A percentile compares a stretch with the other conserved stretches of the same genome.
Evolutionary conservation across 2,888 invertebrate genomes (phyloP).

Genomic region (Leucophenga montana): DNA sequence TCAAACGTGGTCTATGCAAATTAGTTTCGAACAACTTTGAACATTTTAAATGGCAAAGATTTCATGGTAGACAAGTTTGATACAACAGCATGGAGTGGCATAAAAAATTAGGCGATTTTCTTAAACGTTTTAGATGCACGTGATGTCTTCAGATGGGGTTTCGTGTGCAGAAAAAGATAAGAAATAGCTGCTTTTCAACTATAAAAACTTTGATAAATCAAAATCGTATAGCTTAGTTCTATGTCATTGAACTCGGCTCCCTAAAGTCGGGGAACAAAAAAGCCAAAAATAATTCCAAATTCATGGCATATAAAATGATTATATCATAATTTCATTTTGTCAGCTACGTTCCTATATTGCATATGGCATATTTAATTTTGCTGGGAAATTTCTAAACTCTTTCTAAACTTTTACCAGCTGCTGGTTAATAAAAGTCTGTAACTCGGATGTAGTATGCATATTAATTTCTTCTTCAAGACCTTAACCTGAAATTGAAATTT

Average conservation of each 20-base stretch:
- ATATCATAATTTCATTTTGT: conserved; percentile 18
- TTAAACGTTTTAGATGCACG: not conserved
- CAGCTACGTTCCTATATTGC: too few species aligned
- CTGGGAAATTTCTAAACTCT: not conserved
- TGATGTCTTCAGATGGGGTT: not conserved
- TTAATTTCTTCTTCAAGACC: conserved; percentile 40
- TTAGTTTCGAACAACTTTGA: too few species aligned
- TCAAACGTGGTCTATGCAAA: not conserved
- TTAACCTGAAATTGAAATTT: conserved; percentile 48
- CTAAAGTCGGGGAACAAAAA: conserved; percentile 11
- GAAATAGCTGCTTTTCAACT: too few species aligned
- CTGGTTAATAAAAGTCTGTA: not conserved
- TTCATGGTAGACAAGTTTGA: not conserved
- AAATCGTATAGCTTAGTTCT: not conserved
- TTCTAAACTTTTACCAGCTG: not conserved
- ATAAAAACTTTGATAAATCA: not conserved
- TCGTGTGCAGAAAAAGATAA: not conserved
- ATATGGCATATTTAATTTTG: not conserved
- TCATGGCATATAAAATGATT: conserved; percentile 10
- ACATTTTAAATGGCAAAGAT: too few species aligned
- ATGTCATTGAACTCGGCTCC: conserved; percentile 23
- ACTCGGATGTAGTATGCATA: not conserved
- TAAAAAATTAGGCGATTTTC: not conserved
- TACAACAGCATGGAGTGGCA: not conserved
- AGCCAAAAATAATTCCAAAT: conserved; percentile 10